phyloP scores from a whole-genome alignment of 2,888 invertebrate species.

The Ectropis crepuscularia region DNA sequence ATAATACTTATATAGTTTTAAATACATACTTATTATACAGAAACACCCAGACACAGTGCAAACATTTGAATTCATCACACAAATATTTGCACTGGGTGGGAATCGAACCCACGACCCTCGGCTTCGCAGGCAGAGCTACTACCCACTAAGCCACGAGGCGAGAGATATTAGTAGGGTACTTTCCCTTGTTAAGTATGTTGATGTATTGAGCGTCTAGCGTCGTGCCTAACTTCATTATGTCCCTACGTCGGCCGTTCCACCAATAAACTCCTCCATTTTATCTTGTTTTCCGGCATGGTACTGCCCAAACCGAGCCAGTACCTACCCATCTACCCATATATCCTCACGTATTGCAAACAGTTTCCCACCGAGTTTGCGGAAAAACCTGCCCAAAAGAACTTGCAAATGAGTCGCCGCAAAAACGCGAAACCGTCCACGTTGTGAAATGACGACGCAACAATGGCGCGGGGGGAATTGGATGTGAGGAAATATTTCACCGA shows the following conservation, averaged over 20 bases:
- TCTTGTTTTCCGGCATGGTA: slow-evolving; percentile 3
- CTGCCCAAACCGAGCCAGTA: not conserved
- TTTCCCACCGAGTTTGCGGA: slow-evolving; percentile 8
- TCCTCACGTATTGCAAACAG: slow-evolving; percentile 2
- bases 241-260: not conserved
- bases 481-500: slow-evolving; percentile 16
- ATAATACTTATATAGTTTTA: no score
- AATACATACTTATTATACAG: no score
- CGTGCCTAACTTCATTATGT: no score
- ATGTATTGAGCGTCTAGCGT: no score
- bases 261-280: not conserved
- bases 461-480: slow-evolving; percentile 15
- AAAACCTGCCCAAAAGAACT: slow-evolving; percentile 8
- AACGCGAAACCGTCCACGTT: slow-evolving; percentile 13
- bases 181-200: no score
- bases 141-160: no score
- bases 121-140: no score
- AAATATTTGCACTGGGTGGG: no score
- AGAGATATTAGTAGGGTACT: no score
- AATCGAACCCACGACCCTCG: no score
- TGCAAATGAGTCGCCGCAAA: slow-evolving; percentile 14
- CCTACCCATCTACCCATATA: not conserved
- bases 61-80: no score
- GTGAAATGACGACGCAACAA: slow-evolving; percentile 14
- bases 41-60: no score